phyloP scores from a whole-genome alignment of 2,888 invertebrate species.

The Caenorhabditis sp. region DNA sequence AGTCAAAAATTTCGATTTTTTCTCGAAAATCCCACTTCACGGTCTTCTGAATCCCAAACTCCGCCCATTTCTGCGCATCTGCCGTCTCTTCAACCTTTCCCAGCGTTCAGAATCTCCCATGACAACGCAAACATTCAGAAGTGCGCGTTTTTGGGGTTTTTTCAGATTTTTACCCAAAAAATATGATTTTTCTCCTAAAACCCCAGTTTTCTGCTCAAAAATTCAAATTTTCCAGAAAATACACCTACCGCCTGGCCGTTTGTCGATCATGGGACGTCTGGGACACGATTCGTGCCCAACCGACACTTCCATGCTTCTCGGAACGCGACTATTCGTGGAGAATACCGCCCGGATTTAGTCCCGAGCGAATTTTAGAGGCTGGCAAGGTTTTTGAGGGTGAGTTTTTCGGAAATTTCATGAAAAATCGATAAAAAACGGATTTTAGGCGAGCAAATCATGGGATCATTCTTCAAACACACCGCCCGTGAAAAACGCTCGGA shows the following conservation, averaged over 20 bases:
- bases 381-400: slow-evolving; percentile 70
- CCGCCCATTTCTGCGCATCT: too few species aligned
- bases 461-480: slow-evolving; percentile 77
- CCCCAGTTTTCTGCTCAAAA: too few species aligned
- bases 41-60: not conserved
- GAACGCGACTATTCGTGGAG: slow-evolving; percentile 73
- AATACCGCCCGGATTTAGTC: slow-evolving; percentile 71
- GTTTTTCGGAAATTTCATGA: not conserved
- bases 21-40: too few species aligned
- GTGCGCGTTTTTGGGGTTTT: too few species aligned
- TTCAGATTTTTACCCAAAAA: too few species aligned
- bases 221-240: slow-evolving; percentile 72
- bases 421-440: too few species aligned
- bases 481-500: slow-evolving; percentile 70
- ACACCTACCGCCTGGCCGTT: slow-evolving; percentile 77
- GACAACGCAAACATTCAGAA: slow-evolving; percentile 12
- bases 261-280: slow-evolving; percentile 64
- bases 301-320: slow-evolving; percentile 71
- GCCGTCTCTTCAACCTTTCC: slow-evolving; percentile 4
- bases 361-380: slow-evolving; percentile 57
- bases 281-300: slow-evolving; percentile 64
- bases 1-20: too few species aligned
- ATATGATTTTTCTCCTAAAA: too few species aligned
- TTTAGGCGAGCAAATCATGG: slow-evolving; percentile 72
- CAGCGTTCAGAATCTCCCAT: slow-evolving; percentile 4